Evolutionary conservation across 2,113 vertebrate species (phyloP).

Genomic region (Scalopus aquaticus): DNA sequence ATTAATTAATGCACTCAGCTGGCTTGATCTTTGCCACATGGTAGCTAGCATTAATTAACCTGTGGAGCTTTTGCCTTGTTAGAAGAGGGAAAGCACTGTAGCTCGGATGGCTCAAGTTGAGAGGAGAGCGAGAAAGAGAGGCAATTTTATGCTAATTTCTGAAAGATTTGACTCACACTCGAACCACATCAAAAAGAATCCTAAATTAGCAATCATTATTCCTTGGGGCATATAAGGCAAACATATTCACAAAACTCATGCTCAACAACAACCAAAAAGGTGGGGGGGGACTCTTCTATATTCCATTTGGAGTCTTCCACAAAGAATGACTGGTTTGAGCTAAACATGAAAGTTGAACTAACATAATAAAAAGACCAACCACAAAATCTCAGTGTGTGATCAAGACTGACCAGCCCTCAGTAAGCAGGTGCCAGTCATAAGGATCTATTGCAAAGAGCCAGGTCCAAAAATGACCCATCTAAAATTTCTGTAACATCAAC

Average conservation of each 20-base stretch:
- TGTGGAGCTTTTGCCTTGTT: conserved; percentile 17
- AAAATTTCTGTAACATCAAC: background rate
- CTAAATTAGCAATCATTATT: background rate
- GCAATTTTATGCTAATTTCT: background rate
- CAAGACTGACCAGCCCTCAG: background rate
- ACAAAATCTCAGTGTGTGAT: background rate
- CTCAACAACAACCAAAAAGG: background rate
- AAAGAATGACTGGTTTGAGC: background rate
- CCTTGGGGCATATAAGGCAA: background rate
- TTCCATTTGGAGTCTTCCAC: conserved; percentile 16
- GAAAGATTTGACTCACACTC: background rate
- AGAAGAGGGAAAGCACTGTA: conserved; percentile 12
- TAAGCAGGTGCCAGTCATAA: background rate
- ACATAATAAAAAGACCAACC: background rate
- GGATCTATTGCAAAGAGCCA: background rate
- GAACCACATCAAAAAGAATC: conserved; percentile 32
- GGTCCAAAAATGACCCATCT: background rate
- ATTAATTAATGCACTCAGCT: conserved; percentile 34
- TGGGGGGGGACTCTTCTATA: conserved; percentile 21
- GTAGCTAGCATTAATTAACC: conserved; percentile 39
- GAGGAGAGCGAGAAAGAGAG: background rate
- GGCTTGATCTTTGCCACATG: conserved; percentile 27
- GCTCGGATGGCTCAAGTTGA: background rate
- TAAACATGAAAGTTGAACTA: background rate
- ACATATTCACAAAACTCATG: background rate